Percentiles rank a stretch among this genome's conserved stretches.
These are phyloP conservation scores for Catostylus mosaicus DNA, from an alignment of 30 jellyfish, hydroid and myxozoan species.

Conservation along the genomic window DNA sequence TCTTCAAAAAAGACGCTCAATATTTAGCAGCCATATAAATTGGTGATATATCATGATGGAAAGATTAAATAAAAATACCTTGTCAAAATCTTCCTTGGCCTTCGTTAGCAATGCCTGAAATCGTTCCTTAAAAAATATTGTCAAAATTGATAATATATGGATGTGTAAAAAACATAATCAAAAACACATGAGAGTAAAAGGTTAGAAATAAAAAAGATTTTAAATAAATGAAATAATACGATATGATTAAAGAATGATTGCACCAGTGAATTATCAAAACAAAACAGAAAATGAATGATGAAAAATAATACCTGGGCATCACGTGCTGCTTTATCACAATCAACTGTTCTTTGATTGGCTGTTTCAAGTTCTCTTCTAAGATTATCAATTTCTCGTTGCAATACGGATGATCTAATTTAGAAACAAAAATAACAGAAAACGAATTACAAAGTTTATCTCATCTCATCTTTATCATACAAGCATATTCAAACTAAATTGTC, in stretches of 20 bases:
- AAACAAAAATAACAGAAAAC: too few relatives aligned
- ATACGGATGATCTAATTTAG: conserved; percentile 24
- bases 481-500: too few relatives aligned
- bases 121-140: conserved; percentile 44
- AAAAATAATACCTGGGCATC: conserved; percentile 33
- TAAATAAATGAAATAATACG: too few relatives aligned
- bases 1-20: too few relatives aligned
- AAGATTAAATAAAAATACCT: too few relatives aligned
- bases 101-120: conserved; percentile 37
- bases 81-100: conserved; percentile 62
- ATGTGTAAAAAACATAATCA: neutral
- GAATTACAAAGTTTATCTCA: too few relatives aligned
- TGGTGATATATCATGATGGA: too few relatives aligned
- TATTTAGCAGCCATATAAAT: too few relatives aligned
- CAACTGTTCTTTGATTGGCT: conserved; percentile 62
- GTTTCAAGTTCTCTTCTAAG: conserved; percentile 56
- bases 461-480: too few relatives aligned
- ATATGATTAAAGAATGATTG: too few relatives aligned
- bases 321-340: conserved; percentile 61
- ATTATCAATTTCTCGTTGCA: conserved; percentile 61
- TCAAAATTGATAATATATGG: too few relatives aligned
- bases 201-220: neutral
- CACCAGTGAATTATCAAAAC: neutral
- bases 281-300: neutral
- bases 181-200: neutral